Evolutionary conservation across 2,797 vertebrate genomes (phyloP), one percentile per base, ranked within the genome.

Genomic region (Betta splendens): DNA sequence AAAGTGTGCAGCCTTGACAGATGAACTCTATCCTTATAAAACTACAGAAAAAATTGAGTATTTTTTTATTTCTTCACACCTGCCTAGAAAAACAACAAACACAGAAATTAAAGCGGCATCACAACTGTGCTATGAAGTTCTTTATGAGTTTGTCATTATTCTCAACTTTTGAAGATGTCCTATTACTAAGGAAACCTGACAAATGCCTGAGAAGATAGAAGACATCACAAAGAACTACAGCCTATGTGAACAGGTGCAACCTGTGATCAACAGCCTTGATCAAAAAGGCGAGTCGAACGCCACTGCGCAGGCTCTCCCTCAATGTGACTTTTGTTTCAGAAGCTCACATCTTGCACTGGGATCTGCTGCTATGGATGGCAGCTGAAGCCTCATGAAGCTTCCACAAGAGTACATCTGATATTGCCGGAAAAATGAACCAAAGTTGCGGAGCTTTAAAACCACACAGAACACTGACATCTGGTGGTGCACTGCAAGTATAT

Each of bases 1-100:
- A 72, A 78, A 59, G 54, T 77, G 36, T 35, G 36, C 45, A 50
- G 31, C 22, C 44, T 50, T 26, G 33, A 18, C 2, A 9, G 37
- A 3, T 45, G 64, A 13, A 17, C 18, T 32, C 32, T 2, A 2
- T 35, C 31, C 17, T 3, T 35, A 16, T 9, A 7, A 50, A 45
- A 39, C 21, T 3, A n/a, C 17, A 23, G 17, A 32, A n/a, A n/a
- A n/a, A n/a, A n/a, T n/a, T n/a, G n/a, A n/a, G n/a, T n/a, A 16
- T 18, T 5, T 38, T 33, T 26, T 46, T 16, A 0, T 4, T 37
- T 54, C 49, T 25, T 42, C 5, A 0, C 52, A 51, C 44, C 1
- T 48, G 29, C 50, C 32, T 36, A 43, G 21, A n/a, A 11, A 33
- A 28, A 16, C 31, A 23, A 11, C 12, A 35, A 16, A 5, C 6